These are phyloP conservation scores for Acanthornis magna DNA, from an alignment of 2,797 vertebrate genomes.

Conservation along the genomic window DNA sequence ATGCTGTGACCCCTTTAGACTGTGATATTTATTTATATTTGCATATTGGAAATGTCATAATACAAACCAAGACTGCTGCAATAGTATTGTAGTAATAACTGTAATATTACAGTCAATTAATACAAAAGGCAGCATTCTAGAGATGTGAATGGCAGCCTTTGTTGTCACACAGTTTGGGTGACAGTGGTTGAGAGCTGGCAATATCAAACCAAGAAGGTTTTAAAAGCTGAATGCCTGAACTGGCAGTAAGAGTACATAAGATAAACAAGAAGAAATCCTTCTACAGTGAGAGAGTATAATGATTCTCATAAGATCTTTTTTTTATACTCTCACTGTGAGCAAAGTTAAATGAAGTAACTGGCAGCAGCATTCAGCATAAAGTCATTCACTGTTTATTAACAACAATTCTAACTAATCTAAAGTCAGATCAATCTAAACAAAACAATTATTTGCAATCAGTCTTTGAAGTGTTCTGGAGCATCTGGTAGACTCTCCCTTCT, in stretches of 20 bases:
- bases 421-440: neutral
- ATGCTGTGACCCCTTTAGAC: neutral
- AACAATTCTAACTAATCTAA: constrained; percentile 5
- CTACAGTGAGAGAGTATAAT: neutral
- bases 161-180: neutral
- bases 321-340: neutral
- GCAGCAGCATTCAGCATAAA: neutral
- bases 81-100: neutral
- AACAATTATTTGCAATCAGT: neutral
- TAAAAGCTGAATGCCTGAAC: neutral
- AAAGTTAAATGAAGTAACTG: neutral
- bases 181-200: neutral
- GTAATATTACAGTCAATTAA: neutral
- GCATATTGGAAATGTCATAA: neutral
- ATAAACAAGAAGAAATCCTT: constrained; percentile 8
- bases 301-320: neutral
- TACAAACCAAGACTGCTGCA: neutral
- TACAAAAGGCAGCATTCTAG: neutral
- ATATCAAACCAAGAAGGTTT: neutral
- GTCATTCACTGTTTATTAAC: constrained; percentile 1
- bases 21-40: neutral
- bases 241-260: neutral
- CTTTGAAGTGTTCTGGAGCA: neutral
- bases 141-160: neutral
- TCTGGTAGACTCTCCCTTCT: neutral